A percentile compares a stretch with the other conserved stretches of the same genome.
These are phyloP conservation scores for Callaeas wilsoni DNA, from an alignment of 2,113 vertebrate species.

Conservation along the genomic window DNA sequence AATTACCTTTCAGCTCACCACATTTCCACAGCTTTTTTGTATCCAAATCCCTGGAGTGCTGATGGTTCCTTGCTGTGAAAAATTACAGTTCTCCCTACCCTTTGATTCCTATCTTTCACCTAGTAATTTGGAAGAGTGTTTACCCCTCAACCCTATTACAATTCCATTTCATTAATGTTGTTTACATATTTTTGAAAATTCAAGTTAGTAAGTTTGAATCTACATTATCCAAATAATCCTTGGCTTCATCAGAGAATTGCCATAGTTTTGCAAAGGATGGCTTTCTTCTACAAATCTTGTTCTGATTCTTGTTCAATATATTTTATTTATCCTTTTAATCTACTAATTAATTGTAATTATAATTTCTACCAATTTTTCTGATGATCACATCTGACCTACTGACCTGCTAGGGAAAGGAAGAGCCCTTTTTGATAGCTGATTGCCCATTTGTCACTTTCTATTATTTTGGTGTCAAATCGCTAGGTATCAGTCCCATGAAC, in stretches of 20 bases:
- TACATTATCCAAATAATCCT: not conserved
- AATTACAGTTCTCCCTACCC: not conserved
- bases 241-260: not conserved
- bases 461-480: not conserved
- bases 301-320: not conserved
- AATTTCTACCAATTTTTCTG: not conserved
- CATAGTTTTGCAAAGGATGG: not conserved
- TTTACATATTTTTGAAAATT: not conserved
- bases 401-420: not conserved
- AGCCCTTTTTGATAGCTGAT: not conserved
- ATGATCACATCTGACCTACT: not conserved
- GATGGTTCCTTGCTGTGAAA: not conserved
- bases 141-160: not conserved
- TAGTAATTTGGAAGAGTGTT: not conserved
- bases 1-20: not conserved
- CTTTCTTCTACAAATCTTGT: not conserved
- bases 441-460: not conserved
- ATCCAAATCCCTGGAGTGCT: not conserved
- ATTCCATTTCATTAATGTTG: not conserved
- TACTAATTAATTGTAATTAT: not conserved
- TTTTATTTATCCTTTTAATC: not conserved
- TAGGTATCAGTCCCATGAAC: not conserved
- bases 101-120: not conserved
- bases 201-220: not conserved
- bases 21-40: not conserved